Base-by-base conservation (phyloP, 2,113 vertebrate genomes). In the Petroica traversi region DNA sequence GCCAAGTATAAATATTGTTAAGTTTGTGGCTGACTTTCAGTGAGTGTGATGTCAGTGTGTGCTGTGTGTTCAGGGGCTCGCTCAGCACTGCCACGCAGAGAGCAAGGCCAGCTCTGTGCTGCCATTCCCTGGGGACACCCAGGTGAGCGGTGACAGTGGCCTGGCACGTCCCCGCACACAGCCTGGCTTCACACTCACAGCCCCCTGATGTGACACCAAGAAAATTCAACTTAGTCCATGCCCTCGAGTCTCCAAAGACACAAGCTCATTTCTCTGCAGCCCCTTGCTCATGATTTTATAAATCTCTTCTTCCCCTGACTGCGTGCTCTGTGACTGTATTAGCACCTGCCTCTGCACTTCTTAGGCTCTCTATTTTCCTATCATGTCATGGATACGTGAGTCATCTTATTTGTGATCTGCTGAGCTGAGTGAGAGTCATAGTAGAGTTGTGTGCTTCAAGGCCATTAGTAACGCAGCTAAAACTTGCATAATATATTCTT, bases 401-500 rank as follows among this genome's bases (percentile, higher is more conserved):
- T 97, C 96, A 97, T 95, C 92, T 83, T 95, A 95, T 96, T 96
- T 96, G 94, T 93, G 95, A 95, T 95, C 88, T 58, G 82, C 89
- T 58, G 88, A 93, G 92, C 93, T 66, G 93, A 94, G 92, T 58
- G 93, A 96, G 87, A 96, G 94, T 95, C 95, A 96, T n/a, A 95
- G 88, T 88, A 92, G 87, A 88, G 90, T 66, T 94, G 85, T 94
- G 93, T 14, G 68, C 94, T 96, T 94, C 79, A 74, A 90, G 93
- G 94, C 95, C 95, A 92, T 97, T 96, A 90, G 88, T 86, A 96
- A 94, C 43, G 16, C 85, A 80, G 82, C 85, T 94, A 83, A 93
- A 95, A 90, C 93, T 97, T 96, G 90, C 95, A 96, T 93, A 96
- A 97, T 94, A 67, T 90, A 95, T 95, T 92, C 93, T 93, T 90